Base-by-base conservation (phyloP, 2,113 vertebrate species). In the Cyanoliseus patagonus region DNA sequence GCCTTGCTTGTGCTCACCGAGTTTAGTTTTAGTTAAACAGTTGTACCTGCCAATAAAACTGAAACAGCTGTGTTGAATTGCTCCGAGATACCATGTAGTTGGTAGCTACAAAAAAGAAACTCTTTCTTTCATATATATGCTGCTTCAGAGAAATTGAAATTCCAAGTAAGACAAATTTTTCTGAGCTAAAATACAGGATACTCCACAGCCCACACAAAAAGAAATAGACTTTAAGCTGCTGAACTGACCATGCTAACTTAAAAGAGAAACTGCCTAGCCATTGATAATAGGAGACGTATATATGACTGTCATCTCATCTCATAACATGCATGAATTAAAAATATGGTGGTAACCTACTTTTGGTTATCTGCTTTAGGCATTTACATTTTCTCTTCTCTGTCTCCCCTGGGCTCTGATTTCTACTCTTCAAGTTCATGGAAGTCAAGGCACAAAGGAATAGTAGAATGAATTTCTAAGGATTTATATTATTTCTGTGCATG, bases 361-460 rank as follows among this genome's bases (percentile, higher is more conserved):
- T 82, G 19, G 66, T 94, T 87, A 83, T 81, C 66, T 94, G 62
- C 96, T 96, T 76, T 83, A 94, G 88, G 86, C 76, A 10, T 90
- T 96, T 91, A 19, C 82, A 96, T 59, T 79, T 94, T 35, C 59
- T 96, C 47, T 66, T 69, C 37, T 87, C 91, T 94, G 84, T 92
- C 49, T 91, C 86, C 35, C 74, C 42, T 89, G 92, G 44, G 96
- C 35, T 93, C 81, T 53, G 57, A 53, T 93, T 96, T 51, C 81
- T 94, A 41, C 49, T 92, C 66, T 94, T 73, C 31, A 94, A 91
- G 94, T 87, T 96, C 94, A 83, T 31, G 57, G 27, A 92, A 95
- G 96, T 96, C 91, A 95, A 78, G 88, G 47, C 92, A 77, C 95
- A 74, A 85, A 94, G 94, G 95, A 96, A 70, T 55, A 84, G 33